Evolutionary conservation across 2,888 invertebrate species (phyloP).

Genomic region (Leptarthrus brevirostris): DNA sequence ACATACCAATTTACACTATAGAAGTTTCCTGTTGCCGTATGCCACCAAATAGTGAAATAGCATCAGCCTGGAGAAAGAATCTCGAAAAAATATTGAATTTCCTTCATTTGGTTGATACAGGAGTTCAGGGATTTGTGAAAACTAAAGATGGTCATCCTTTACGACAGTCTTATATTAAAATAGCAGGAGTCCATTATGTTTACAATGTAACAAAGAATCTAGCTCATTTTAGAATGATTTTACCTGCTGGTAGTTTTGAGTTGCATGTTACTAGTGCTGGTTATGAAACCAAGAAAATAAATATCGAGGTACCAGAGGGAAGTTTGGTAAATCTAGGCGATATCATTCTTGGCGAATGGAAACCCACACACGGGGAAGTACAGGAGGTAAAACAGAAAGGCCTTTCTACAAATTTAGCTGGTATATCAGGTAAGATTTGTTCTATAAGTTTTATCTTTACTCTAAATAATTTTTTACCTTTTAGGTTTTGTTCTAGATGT

Average conservation of each 20-base stretch:
- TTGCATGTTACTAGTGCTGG: conserved; percentile 73
- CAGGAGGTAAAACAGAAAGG: conserved; percentile 4
- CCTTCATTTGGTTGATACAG: conserved; percentile 73
- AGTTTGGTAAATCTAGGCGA: conserved; percentile 59
- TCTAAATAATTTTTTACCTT: too few relatives aligned
- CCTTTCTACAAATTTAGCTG: not conserved
- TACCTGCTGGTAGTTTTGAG: conserved; percentile 76
- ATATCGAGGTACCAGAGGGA: conserved; percentile 60
- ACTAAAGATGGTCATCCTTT: conserved; percentile 75
- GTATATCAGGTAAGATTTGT: conserved; percentile 54
- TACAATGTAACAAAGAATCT: conserved; percentile 75
- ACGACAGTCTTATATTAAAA: conserved; percentile 76
- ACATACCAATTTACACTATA: conserved; percentile 76
- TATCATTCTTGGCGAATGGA: conserved; percentile 20
- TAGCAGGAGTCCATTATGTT: conserved; percentile 70
- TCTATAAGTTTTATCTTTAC: not conserved
- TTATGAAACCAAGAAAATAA: conserved; percentile 69
- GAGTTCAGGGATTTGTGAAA: conserved; percentile 78
- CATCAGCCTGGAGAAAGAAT: conserved; percentile 78
- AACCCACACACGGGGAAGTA: not conserved
- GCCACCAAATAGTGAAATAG: conserved; percentile 76
- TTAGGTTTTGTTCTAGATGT: conserved; percentile 73
- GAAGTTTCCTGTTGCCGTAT: conserved; percentile 87
- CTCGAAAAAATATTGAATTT: conserved; percentile 74
- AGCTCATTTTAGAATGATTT: conserved; percentile 78